These are phyloP conservation scores for Cryptotis parvus DNA, from an alignment of 2,113 vertebrate species.

Conservation along the genomic window DNA sequence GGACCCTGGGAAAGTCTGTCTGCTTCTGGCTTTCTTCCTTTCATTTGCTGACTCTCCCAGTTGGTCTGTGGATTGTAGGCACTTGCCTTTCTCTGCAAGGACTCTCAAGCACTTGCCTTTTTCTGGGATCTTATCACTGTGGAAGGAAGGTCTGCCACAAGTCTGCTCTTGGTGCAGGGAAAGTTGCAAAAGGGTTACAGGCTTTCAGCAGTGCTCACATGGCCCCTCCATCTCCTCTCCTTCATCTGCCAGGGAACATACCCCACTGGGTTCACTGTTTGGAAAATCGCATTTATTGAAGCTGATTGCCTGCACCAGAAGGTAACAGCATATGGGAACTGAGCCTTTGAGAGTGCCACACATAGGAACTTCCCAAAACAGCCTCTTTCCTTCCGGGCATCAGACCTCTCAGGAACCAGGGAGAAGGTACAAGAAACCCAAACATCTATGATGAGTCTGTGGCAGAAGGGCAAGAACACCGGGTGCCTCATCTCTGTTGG, in stretches of 20 bases:
- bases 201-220: not conserved
- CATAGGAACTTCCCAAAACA: not conserved
- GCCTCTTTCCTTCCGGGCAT: fast-evolving
- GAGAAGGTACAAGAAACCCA: not conserved
- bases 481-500: not conserved
- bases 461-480: not conserved
- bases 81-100: not conserved
- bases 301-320: not conserved
- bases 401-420: not conserved
- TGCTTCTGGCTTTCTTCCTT: not conserved
- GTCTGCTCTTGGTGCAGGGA: not conserved
- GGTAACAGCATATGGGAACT: not conserved
- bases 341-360: not conserved
- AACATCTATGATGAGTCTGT: not conserved
- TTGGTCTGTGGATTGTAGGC: not conserved
- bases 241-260: not conserved
- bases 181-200: not conserved
- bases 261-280: too few relatives aligned
- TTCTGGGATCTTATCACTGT: not conserved
- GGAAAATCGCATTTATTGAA: not conserved
- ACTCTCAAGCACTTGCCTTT: not conserved
- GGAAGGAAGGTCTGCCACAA: not conserved
- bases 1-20: not conserved
- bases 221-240: too few relatives aligned
- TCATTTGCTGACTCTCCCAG: not conserved